Base-by-base conservation (phyloP, 2,113 vertebrate species). In the Leptobrachium ailaonicum region DNA sequence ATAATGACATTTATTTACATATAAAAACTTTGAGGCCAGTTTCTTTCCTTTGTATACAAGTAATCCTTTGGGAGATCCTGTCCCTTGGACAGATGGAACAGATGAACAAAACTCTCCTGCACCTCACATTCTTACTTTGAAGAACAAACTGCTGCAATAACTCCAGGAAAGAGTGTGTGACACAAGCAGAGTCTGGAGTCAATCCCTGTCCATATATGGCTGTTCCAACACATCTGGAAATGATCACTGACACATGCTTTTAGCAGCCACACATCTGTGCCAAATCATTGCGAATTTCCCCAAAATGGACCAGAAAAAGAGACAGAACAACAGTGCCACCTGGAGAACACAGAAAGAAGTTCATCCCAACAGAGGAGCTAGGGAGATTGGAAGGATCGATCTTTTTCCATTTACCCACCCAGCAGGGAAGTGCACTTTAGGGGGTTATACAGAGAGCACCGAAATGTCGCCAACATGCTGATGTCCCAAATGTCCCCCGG, bases 171-270 rank as follows among this genome's bases (percentile, higher is more conserved):
- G 71, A 75, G 72, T 62, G 45, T 62, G 50, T 81, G 79, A 81
- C 79, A 81, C 54, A 41, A n/a, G 72, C 66, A 75, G 63, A 40
- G 54, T 79, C 76, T 83, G 82, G 73, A 74, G 75, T 71, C 20
- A 11, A 47, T 75, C 76, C 69, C 75, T 82, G 10, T 53, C 85
- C 82, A 82, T 83, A 85, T 83, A 80, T 80, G 85, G 83, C 58
- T 83, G 54, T 78, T 41, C 58, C 71, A 73, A 41, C 73, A 84
- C 85, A 85, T 84, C 85, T 85, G 83, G 10, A 76, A 77, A 71
- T 47, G 54, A 83, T 85, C 83, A 75, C 6, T n/a, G 66, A 53
- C 84, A 83, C 82, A 85, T 82, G 68, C 78, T 73, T 82, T 76
- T 70, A 71, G 69, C 72, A 71, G 76, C 68, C 73, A 62, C 72